phyloP scores from a whole-genome alignment of 2,113 vertebrate genomes.

The Hirundichthys speculiger region DNA sequence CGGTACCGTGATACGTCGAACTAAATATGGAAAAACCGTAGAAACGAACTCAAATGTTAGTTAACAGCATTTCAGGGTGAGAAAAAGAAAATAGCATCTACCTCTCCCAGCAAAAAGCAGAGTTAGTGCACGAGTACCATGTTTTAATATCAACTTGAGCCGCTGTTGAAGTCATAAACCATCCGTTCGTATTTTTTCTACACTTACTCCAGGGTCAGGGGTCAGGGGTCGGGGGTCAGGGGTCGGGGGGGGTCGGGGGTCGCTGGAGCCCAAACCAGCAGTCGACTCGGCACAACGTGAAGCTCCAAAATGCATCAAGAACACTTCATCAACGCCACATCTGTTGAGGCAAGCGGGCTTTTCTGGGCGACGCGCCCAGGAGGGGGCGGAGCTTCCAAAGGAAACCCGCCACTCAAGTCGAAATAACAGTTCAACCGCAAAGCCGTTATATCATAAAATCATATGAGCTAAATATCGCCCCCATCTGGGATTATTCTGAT shows the following conservation, averaged over 20 bases:
- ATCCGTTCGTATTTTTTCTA: no score
- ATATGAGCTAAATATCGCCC: not conserved
- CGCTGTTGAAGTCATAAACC: no score
- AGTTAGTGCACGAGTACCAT: constrained; percentile 61
- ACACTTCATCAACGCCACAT: constrained; percentile 56
- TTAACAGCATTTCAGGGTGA: constrained; percentile 31
- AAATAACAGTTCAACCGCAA: constrained; percentile 10
- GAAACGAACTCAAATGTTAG: constrained; percentile 45
- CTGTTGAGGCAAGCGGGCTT: constrained; percentile 24
- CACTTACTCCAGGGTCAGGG: no score
- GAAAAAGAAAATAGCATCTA: constrained; percentile 19
- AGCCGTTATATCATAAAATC: constrained; percentile 21
- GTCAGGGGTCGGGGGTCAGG: no score
- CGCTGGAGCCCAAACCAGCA: no score
- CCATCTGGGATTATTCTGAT: not conserved
- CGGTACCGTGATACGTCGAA: constrained; percentile 32
- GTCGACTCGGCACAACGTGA: constrained; percentile 19
- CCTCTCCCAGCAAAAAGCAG: constrained; percentile 36
- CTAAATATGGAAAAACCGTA: constrained; percentile 24
- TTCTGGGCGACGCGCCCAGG: no score
- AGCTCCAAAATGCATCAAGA: constrained; percentile 55
- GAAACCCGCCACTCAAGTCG: no score
- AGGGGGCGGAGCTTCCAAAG: no score
- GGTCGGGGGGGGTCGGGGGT: no score
- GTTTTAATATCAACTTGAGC: constrained; percentile 46